These are phyloP conservation scores for Polypterus bichir DNA, from an alignment of 2,113 vertebrate genomes.

Conservation along the genomic window DNA sequence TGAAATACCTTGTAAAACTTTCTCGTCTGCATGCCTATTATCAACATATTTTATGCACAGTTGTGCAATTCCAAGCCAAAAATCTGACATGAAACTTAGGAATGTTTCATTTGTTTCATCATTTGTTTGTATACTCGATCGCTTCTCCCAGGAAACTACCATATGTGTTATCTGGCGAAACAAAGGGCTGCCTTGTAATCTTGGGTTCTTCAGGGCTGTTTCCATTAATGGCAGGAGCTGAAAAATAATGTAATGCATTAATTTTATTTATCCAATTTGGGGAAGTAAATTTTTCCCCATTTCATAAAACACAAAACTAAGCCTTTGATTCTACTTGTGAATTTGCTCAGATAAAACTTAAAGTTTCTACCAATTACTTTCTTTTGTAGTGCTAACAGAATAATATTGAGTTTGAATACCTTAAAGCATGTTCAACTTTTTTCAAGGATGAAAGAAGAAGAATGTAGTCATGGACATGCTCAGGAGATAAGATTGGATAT, in stretches of 20 bases:
- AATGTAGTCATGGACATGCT: too few species aligned
- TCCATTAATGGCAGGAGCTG: slow-evolving; percentile 71
- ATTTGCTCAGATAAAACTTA: too few species aligned
- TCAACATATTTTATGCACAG: slow-evolving; percentile 57
- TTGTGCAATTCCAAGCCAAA: slow-evolving; percentile 69
- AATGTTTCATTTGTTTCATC: slow-evolving; percentile 35
- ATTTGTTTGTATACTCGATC: slow-evolving; percentile 32
- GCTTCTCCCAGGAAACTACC: slow-evolving; percentile 76
- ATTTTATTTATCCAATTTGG: too few species aligned
- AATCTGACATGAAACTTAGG: slow-evolving; percentile 54
- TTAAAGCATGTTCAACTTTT: too few species aligned
- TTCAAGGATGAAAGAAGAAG: too few species aligned
- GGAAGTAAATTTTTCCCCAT: too few species aligned
- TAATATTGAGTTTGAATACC: too few species aligned
- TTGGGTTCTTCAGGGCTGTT: slow-evolving; percentile 53
- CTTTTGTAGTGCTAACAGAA: too few species aligned
- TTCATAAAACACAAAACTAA: too few species aligned
- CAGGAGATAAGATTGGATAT: too few species aligned
- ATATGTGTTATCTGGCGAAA: slow-evolving; percentile 69
- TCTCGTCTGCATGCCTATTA: slow-evolving; percentile 47
- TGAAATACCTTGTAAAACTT: slow-evolving; percentile 60
- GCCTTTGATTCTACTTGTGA: too few species aligned
- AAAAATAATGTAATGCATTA: neutral
- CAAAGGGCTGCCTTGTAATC: slow-evolving; percentile 64
- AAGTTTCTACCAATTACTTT: too few species aligned